Evolutionary conservation across 1,140 invertebrate genomes (phyloP).

Genomic region (Meloidogyne chitwoodi): DNA sequence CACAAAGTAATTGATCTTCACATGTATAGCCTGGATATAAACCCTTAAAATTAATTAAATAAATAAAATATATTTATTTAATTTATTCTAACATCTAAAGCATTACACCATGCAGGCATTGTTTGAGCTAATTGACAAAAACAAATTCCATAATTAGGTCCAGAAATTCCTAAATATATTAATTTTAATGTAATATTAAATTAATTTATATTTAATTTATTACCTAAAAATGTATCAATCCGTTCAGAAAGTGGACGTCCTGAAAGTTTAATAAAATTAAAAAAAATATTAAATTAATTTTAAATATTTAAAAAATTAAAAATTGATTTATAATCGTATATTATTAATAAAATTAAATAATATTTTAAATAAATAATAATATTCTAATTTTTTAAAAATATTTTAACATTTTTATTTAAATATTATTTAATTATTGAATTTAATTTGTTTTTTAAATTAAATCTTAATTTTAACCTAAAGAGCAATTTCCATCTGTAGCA

Average conservation of each 20-base stretch:
- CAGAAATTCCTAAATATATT: constrained; percentile 41
- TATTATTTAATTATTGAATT: no score
- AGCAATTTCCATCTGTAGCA: constrained; percentile 59
- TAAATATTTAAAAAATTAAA: no score
- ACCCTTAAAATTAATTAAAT: constrained; percentile 6
- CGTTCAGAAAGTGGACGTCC: constrained; percentile 37
- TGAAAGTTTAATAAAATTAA: neutral
- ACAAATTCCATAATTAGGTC: constrained; percentile 57
- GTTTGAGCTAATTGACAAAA: constrained; percentile 59
- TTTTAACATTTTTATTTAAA: no score
- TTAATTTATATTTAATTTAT: neutral
- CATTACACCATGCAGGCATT: constrained; percentile 60
- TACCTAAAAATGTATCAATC: constrained; percentile 54
- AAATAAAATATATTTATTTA: neutral
- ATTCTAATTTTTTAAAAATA: no score
- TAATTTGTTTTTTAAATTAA: neutral
- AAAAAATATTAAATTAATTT: no score
- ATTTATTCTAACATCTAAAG: constrained; percentile 39
- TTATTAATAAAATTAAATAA: no score
- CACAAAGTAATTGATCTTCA: constrained; percentile 57
- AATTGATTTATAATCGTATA: no score
- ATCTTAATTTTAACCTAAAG: constrained; percentile 36
- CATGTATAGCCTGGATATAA: constrained; percentile 59
- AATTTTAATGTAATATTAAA: neutral
- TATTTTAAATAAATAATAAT: no score